Evolutionary conservation across 2,797 vertebrate species (phyloP).

Genomic region (Eulemur coronatus): DNA sequence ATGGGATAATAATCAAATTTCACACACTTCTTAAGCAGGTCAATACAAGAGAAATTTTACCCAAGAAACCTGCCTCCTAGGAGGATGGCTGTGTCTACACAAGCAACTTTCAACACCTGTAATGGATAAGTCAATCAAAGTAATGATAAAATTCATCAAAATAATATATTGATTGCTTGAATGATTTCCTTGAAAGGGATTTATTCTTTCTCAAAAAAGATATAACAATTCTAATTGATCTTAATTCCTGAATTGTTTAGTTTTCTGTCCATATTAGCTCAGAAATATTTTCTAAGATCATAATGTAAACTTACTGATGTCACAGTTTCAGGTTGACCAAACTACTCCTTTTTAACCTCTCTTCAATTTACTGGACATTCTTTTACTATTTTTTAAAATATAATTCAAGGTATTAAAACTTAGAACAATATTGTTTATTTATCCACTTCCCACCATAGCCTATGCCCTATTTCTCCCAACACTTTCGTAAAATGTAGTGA

Average conservation of each 20-base stretch:
- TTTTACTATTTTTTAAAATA: background rate
- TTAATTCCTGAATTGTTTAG: background rate
- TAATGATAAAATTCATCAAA: background rate
- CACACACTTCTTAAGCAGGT: background rate
- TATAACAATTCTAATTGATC: background rate
- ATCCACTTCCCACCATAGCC: background rate
- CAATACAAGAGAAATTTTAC: background rate
- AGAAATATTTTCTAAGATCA: background rate
- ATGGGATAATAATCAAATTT: constrained; percentile 1
- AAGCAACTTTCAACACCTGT: background rate
- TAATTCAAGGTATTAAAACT: background rate
- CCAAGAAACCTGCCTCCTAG: background rate
- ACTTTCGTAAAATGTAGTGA: background rate
- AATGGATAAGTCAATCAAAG: background rate
- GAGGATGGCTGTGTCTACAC: background rate
- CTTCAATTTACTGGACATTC: background rate
- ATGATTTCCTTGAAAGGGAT: background rate
- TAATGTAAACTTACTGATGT: background rate
- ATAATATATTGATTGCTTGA: background rate
- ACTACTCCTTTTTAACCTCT: background rate
- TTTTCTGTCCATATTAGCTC: background rate
- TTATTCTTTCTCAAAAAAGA: background rate
- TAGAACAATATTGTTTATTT: background rate
- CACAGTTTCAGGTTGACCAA: background rate
- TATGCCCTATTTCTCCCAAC: background rate